Evolutionary conservation across 2,888 invertebrate genomes (phyloP).

Genomic region (Tinea pellionella): DNA sequence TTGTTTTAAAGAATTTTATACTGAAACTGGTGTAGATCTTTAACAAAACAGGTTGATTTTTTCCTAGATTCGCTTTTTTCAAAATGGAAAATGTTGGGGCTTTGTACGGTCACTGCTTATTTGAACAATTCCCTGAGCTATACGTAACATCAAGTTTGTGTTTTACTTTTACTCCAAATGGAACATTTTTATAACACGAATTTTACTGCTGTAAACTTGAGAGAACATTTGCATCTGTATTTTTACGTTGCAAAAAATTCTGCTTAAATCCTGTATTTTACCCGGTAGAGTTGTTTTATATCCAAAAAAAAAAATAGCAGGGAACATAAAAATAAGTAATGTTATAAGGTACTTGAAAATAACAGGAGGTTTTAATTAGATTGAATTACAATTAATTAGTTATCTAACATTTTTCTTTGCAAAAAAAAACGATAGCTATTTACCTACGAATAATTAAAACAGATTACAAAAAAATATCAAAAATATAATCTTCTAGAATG

Average conservation of each 20-base stretch:
- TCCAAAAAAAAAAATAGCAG: too few relatives aligned
- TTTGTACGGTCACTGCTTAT: background rate
- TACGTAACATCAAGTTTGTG: background rate
- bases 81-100: background rate
- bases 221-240: background rate
- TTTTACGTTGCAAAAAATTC: background rate
- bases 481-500: background rate
- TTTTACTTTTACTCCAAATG: background rate
- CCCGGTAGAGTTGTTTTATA: too few relatives aligned
- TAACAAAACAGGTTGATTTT: too few relatives aligned
- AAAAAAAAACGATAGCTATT: background rate
- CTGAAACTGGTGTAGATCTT: too few relatives aligned
- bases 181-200: conserved; percentile 2
- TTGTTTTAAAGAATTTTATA: too few relatives aligned
- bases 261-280: background rate
- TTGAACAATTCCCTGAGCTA: background rate
- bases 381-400: too few relatives aligned
- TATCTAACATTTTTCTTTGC: too few relatives aligned
- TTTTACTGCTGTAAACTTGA: background rate
- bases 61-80: too few relatives aligned
- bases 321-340: too few relatives aligned
- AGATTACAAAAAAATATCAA: conserved; percentile 2
- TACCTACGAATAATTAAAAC: background rate
- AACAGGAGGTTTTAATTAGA: too few relatives aligned
- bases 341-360: too few relatives aligned